Percentiles rank a stretch among this genome's conserved stretches.
These are phyloP conservation scores for Zeuzera pyrina DNA, from an alignment of 2,888 invertebrate genomes.

Conservation along the genomic window DNA sequence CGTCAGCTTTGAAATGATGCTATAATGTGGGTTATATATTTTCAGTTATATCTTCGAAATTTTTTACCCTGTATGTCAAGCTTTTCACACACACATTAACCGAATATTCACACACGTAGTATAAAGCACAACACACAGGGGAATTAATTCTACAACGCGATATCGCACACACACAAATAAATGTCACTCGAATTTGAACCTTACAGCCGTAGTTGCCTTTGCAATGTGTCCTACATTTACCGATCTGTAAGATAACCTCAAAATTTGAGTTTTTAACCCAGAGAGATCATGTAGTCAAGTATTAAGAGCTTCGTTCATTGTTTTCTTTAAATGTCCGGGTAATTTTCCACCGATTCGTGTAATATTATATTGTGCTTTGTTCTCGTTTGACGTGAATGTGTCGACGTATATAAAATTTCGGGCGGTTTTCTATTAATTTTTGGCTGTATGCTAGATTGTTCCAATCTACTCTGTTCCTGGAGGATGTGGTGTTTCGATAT, in stretches of 20 bases:
- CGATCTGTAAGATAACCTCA: constrained; percentile 63
- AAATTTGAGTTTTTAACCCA: constrained; percentile 46
- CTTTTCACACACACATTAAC: not conserved
- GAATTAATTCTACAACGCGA: constrained; percentile 23
- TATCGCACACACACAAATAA: constrained; percentile 32
- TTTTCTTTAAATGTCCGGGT: too few relatives aligned
- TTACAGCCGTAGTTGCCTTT: constrained; percentile 40
- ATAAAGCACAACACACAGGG: constrained; percentile 26
- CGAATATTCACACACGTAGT: constrained; percentile 11
- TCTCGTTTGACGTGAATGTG: constrained; percentile 12
- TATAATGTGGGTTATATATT: too few relatives aligned
- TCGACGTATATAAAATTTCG: constrained; percentile 18
- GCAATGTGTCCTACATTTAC: constrained; percentile 59
- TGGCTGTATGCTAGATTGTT: constrained; percentile 17
- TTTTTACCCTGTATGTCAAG: constrained; percentile 21
- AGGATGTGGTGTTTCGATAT: constrained; percentile 6
- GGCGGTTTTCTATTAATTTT: constrained; percentile 22
- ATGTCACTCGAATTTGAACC: constrained; percentile 41
- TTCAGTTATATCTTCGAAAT: constrained; percentile 21
- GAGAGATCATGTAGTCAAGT: constrained; percentile 30
- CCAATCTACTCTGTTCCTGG: constrained; percentile 14
- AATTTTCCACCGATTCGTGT: too few relatives aligned
- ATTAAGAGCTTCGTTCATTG: constrained; percentile 17
- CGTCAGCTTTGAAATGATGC: too few relatives aligned
- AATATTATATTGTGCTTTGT: too few relatives aligned